Evolutionary conservation across 2,113 vertebrate species (phyloP), one percentile per base, ranked within the genome.

Genomic region (Halichoeres trimaculatus): DNA sequence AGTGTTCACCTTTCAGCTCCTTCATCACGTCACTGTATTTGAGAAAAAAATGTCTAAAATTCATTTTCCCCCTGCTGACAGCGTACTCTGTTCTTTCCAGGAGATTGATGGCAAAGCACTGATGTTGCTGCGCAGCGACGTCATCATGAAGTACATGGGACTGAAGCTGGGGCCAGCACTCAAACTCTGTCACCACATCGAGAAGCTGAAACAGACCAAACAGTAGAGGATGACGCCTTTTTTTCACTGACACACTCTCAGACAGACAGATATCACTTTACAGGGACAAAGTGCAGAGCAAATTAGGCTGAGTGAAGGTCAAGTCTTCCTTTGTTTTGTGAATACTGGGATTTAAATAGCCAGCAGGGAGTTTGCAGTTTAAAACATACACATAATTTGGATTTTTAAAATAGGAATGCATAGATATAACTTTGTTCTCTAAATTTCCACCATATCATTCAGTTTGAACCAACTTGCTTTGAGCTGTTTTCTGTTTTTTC

Each of bases 111-210:
- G 98, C 54, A 96, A 95, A 78, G 97, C 97, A 41, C 88, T 99
- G 57, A 92, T 99, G 55, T 89, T 98, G 69, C 95, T 99, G 84
- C 94, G 94, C 54, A 98, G 93, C 76, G 97, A 98, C 17, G 91
- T 96, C 94, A 95, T 98, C 41, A 98, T 98, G 95, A 99, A 97
- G 91, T 97, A 98, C 59, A 96, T 99, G 97, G 96, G 95, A 59
- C 92, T 99, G 78, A 98, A 98, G 87, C 92, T 99, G 74, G 98
- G 97, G 22, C 95, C 97, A 50, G 95, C 96, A 13, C 93, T 98
- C 8, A 99, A 98, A 85, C 85, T 99, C 58, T 97, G 96, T 81
- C 94, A 97, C 88, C 96, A 97, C 85, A 97, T 99, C 23, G 95
- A 98, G 86, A 96, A 92, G 91, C 95, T 99, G 71, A 98, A 97